Conservation (phyloP, 2,888 invertebrate species). For the Cyclophora punctaria region DNA sequence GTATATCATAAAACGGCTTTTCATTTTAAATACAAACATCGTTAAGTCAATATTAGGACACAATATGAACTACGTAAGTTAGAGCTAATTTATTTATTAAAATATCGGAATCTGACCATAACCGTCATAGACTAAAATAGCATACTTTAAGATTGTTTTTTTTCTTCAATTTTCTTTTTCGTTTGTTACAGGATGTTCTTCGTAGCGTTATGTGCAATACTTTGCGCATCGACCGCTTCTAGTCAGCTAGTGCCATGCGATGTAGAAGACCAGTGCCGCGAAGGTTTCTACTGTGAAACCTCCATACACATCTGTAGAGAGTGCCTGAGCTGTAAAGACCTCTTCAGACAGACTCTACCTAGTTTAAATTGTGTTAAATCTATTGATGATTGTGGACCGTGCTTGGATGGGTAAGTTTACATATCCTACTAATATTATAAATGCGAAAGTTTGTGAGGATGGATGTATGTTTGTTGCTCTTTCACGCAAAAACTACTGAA, state of each 20-base stretch:
- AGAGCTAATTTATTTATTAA: too few species aligned
- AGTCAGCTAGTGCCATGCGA: constrained; percentile 28
- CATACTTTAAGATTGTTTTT: neutral
- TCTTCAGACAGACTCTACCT: constrained; percentile 35
- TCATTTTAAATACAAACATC: too few species aligned
- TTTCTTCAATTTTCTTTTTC: constrained; percentile 4
- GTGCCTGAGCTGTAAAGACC: constrained; percentile 42
- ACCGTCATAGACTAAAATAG: too few species aligned
- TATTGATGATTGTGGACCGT: constrained; percentile 43
- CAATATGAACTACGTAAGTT: too few species aligned
- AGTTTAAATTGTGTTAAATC: constrained; percentile 35
- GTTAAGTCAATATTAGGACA: too few species aligned
- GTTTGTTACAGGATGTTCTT: constrained; percentile 17
- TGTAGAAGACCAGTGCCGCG: constrained; percentile 31
- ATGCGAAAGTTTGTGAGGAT: too few species aligned
- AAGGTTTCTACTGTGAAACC: constrained; percentile 36
- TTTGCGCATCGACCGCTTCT: constrained; percentile 8
- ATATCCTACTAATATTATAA: too few species aligned
- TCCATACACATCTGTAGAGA: constrained; percentile 28
- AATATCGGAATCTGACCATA: too few species aligned
- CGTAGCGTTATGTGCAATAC: constrained; percentile 8
- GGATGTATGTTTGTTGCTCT: too few species aligned
- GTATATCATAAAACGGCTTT: too few species aligned
- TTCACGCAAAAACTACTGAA: too few species aligned
- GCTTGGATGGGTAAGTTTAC: constrained; percentile 23